Conservation (phyloP, 2,113 vertebrate species). For the Bufo bufo region DNA sequence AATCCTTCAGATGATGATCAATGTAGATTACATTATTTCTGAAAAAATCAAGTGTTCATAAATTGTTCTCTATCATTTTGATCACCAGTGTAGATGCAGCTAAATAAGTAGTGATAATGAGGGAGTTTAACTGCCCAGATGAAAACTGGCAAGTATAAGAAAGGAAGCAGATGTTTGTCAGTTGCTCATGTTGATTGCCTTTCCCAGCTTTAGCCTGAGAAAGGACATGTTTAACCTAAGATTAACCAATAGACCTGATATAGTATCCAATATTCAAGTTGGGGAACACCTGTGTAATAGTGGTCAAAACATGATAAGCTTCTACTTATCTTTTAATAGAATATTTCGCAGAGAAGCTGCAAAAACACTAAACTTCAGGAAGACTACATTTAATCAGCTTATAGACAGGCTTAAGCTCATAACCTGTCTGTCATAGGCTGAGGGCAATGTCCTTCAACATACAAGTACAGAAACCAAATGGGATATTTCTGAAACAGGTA, state of each 20-base stretch:
- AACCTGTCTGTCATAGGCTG: conserved; percentile 3
- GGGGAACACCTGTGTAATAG: not conserved
- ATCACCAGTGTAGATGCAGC: too few species aligned
- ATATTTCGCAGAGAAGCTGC: not conserved
- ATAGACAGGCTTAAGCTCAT: not conserved
- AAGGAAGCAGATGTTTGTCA: not conserved
- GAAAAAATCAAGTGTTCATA: too few species aligned
- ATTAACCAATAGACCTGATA: not conserved
- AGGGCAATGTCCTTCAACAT: not conserved
- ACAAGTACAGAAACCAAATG: not conserved
- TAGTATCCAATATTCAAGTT: not conserved
- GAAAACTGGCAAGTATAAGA: not conserved
- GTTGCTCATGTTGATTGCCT: not conserved
- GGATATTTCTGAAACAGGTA: not conserved
- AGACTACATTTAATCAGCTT: not conserved
- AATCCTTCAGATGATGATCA: too few species aligned
- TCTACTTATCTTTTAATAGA: not conserved
- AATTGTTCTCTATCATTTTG: too few species aligned
- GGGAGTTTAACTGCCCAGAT: not conserved
- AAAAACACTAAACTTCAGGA: conserved; percentile 1
- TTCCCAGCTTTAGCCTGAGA: not conserved
- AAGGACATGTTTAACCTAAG: not conserved
- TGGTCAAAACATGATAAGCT: not conserved
- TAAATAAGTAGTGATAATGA: too few species aligned
- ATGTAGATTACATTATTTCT: too few species aligned